A percentile compares a stretch with the other conserved stretches of the same genome.
Evolutionary conservation across 1,140 invertebrate species (phyloP).

Genomic region (Hormaphis cornu): DNA sequence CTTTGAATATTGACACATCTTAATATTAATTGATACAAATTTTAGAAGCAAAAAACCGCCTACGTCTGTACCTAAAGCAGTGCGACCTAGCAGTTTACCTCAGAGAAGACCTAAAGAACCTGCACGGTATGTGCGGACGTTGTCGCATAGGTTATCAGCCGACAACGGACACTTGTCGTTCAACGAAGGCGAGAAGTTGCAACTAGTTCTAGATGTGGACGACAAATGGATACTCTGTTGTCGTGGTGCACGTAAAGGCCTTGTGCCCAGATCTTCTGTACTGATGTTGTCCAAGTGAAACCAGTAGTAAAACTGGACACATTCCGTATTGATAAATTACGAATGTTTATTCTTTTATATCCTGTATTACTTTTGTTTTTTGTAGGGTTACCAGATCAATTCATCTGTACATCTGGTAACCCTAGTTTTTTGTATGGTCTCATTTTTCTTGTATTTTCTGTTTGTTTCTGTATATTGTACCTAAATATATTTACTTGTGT

Average conservation of each 20-base stretch:
- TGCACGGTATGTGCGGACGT: constrained; percentile 60
- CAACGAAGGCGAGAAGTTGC: constrained; percentile 62
- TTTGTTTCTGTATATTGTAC: constrained; percentile 14
- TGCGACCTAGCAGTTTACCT: constrained; percentile 38
- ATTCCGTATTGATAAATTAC: not conserved
- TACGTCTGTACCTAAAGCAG: constrained; percentile 17
- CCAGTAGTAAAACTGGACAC: not conserved
- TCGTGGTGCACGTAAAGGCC: constrained; percentile 63
- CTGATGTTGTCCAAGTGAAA: constrained; percentile 41
- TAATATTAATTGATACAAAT: not conserved
- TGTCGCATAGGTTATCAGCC: constrained; percentile 61
- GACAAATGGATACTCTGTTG: constrained; percentile 66
- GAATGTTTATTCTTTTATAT: not conserved
- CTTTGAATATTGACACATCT: constrained; percentile 11
- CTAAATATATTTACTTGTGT: not conserved
- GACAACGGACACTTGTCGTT: constrained; percentile 69
- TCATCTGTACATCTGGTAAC: not conserved
- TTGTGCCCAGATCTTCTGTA: constrained; percentile 63
- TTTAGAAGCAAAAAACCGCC: constrained; percentile 30
- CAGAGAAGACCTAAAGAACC: constrained; percentile 33
- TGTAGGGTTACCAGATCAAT: no score
- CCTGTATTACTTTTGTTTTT: not conserved
- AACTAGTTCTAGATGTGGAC: constrained; percentile 65
- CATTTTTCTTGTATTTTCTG: constrained; percentile 26
- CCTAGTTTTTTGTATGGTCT: constrained; percentile 4